Percentiles rank a stretch among this genome's conserved stretches.
phyloP scores from a whole-genome alignment of 2,888 invertebrate species.

The Eueremaeus valkanovi region DNA sequence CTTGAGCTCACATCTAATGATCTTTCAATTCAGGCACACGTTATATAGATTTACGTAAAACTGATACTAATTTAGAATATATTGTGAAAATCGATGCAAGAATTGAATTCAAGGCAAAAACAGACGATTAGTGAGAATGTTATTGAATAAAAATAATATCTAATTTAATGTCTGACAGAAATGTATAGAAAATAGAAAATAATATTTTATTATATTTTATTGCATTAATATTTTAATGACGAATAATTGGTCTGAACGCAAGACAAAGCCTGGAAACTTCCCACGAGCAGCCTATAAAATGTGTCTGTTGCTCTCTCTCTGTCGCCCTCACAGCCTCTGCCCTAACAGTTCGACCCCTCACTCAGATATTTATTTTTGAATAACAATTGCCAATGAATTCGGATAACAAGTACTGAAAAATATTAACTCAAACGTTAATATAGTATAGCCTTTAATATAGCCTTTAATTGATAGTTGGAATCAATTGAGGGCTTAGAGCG shows the following conservation, averaged over 20 bases:
- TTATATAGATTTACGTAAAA: background rate
- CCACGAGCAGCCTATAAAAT: too few species aligned
- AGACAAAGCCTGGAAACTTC: constrained; percentile 8
- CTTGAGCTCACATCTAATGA: background rate
- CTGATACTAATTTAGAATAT: background rate
- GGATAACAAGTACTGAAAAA: constrained; percentile 23
- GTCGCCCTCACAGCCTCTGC: background rate
- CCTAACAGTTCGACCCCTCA: background rate
- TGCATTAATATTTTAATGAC: constrained; percentile 15
- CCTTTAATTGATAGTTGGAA: constrained; percentile 31
- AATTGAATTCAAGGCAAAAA: background rate
- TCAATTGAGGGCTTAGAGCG: constrained; percentile 28
- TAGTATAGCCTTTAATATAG: too few species aligned
- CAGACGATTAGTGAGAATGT: background rate
- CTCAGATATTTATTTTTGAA: constrained; percentile 10
- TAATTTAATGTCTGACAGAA: background rate
- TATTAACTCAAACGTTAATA: constrained; percentile 17
- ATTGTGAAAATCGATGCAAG: background rate
- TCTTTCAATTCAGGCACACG: background rate
- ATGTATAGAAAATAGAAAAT: background rate
- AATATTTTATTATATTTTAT: constrained; percentile 6
- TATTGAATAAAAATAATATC: background rate
- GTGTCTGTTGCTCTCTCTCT: background rate
- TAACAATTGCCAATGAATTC: constrained; percentile 32
- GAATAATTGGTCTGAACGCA: constrained; percentile 14